A percentile compares a stretch with the other conserved stretches of the same genome.
phyloP scores from a whole-genome alignment of 2,113 vertebrate species.

The Ranitomeya imitator region DNA sequence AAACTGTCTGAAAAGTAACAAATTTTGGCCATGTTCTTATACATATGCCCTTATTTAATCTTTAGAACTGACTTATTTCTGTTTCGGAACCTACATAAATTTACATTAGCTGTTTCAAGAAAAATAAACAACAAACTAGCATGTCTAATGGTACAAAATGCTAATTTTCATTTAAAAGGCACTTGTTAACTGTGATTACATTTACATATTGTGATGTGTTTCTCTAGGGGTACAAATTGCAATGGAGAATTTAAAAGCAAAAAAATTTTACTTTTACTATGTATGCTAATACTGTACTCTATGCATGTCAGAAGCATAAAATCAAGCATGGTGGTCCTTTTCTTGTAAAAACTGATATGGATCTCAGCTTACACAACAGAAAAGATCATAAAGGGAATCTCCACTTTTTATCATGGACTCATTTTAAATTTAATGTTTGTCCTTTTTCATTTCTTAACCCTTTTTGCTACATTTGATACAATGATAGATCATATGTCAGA shows the following conservation, averaged over 20 bases:
- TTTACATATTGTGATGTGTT: not conserved
- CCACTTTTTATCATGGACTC: no score
- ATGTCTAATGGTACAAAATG: not conserved
- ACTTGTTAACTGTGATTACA: not conserved
- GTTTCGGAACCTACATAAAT: not conserved
- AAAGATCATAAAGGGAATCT: no score
- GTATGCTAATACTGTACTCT: no score
- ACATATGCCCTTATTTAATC: conserved; percentile 55
- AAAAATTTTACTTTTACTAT: not conserved
- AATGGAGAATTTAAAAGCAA: not conserved
- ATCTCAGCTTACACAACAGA: not conserved
- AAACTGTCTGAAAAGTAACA: conserved; percentile 49
- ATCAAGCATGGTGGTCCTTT: not conserved
- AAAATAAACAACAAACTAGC: not conserved
- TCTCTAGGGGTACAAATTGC: not conserved
- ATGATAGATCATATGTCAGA: no score
- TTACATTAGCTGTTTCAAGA: not conserved
- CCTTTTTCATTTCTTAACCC: no score
- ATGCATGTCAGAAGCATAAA: no score
- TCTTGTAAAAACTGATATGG: not conserved
- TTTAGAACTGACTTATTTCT: conserved; percentile 30
- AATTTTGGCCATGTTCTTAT: conserved; percentile 39
- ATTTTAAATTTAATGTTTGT: no score
- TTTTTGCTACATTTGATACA: no score
- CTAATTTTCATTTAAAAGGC: not conserved